Conservation (phyloP, 1,140 invertebrate species). For the Helicoverpa zea region DNA sequence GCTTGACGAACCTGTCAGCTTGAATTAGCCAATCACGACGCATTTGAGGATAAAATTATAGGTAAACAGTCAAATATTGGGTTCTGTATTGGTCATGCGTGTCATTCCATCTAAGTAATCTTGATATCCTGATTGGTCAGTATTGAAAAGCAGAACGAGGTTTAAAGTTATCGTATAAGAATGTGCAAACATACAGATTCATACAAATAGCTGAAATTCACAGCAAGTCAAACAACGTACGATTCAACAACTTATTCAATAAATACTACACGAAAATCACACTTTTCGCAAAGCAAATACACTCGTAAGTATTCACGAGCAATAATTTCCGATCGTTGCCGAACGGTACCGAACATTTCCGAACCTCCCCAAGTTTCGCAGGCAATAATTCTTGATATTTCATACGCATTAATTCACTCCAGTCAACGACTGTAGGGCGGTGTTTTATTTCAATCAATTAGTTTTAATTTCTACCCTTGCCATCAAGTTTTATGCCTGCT, state of each 20-base stretch:
- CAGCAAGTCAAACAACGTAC: not conserved
- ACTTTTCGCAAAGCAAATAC: slow-evolving; percentile 10
- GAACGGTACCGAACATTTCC: slow-evolving; percentile 4
- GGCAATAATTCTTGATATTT: slow-evolving; percentile 42
- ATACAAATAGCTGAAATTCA: not conserved
- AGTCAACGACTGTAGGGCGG: slow-evolving; percentile 31
- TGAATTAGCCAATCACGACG: no score
- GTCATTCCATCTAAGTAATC: no score
- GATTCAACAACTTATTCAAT: slow-evolving; percentile 1
- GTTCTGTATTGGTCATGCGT: no score
- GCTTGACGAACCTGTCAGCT: no score
- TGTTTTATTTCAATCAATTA: slow-evolving; percentile 58
- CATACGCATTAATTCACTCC: slow-evolving; percentile 39
- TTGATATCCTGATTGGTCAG: no score
- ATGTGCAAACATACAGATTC: no score
- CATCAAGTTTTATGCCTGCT: slow-evolving; percentile 50
- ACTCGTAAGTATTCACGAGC: not conserved
- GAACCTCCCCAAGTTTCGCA: slow-evolving; percentile 7
- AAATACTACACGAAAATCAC: slow-evolving; percentile 16
- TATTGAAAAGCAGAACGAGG: no score
- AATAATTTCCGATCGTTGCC: slow-evolving; percentile 25
- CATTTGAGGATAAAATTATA: no score
- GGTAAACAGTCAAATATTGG: no score
- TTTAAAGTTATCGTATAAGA: no score
- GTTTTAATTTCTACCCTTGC: slow-evolving; percentile 44